phyloP scores from a whole-genome alignment of 1,140 invertebrate species.

The Pseudomyrmex sp. region DNA sequence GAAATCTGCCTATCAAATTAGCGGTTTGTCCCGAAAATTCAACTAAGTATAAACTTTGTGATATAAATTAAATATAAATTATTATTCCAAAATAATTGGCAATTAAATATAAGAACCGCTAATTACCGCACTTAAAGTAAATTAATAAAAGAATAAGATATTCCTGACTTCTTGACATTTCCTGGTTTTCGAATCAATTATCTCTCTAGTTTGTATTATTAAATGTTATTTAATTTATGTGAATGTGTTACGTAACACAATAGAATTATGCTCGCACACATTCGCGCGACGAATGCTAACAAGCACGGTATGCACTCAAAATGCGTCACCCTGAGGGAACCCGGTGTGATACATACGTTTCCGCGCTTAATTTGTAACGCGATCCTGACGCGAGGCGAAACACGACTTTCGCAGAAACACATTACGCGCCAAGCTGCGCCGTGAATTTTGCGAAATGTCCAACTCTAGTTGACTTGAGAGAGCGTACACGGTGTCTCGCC shows the following conservation, averaged over 20 bases:
- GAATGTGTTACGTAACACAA: constrained; percentile 30
- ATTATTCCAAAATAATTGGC: background rate
- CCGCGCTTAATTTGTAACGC: constrained; percentile 54
- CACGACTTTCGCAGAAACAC: constrained; percentile 50
- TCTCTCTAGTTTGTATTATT: constrained; percentile 13
- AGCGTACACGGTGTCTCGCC: constrained; percentile 1
- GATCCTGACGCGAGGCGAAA: constrained; percentile 52
- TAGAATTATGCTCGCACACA: constrained; percentile 7
- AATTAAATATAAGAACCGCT: background rate
- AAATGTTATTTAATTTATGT: constrained; percentile 16
- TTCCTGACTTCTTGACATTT: background rate
- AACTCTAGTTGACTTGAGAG: constrained; percentile 33
- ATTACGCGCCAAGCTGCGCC: constrained; percentile 37
- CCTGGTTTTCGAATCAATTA: constrained; percentile 37
- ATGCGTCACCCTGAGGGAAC: constrained; percentile 44
- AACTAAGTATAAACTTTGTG: background rate
- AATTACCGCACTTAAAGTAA: background rate
- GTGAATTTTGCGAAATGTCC: constrained; percentile 47
- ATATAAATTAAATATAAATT: background rate
- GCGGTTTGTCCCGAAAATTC: background rate
- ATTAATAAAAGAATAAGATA: background rate
- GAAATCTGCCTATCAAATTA: background rate
- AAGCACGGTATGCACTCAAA: constrained; percentile 33
- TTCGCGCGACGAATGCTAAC: constrained; percentile 18
- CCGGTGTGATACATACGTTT: constrained; percentile 48